Percentiles rank a stretch among this genome's conserved stretches.
phyloP scores from a whole-genome alignment of 2,888 invertebrate genomes.

The Melitaea athalia region DNA sequence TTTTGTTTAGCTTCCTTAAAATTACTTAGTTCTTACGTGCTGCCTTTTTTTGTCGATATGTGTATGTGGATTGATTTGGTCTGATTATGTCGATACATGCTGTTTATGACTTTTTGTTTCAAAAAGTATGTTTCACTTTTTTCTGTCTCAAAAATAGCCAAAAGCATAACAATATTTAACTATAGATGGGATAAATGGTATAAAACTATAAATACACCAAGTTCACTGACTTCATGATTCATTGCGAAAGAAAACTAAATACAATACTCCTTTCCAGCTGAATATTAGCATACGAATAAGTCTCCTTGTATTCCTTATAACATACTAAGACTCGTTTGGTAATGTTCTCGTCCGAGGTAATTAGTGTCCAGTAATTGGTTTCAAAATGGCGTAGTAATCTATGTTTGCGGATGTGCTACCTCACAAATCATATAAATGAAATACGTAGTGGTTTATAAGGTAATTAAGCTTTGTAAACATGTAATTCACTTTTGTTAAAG shows the following conservation, averaged over 20 bases:
- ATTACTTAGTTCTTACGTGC: neutral
- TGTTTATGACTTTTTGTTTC: too few relatives aligned
- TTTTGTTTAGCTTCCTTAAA: too few relatives aligned
- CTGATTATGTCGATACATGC: too few relatives aligned
- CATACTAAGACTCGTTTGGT: conserved; percentile 31
- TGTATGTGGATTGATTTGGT: too few relatives aligned
- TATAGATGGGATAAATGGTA: too few relatives aligned
- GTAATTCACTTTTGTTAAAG: neutral
- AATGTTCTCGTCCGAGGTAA: conserved; percentile 36
- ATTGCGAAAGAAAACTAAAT: conserved; percentile 21
- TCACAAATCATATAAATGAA: conserved; percentile 6
- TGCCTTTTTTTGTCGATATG: neutral
- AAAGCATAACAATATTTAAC: neutral
- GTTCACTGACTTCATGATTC: conserved; percentile 25
- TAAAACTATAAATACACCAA: conserved; percentile 7
- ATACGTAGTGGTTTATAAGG: conserved; percentile 24
- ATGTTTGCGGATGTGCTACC: conserved; percentile 24
- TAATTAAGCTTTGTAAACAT: conserved; percentile 12
- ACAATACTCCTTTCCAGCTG: conserved; percentile 6
- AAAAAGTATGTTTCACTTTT: neutral
- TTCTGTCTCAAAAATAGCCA: neutral
- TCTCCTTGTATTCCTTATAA: conserved; percentile 30
- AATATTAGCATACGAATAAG: conserved; percentile 43
- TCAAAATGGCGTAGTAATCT: conserved; percentile 27
- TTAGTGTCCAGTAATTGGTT: conserved; percentile 36